Conservation (phyloP, 2,113 vertebrate genomes). For the Thunnus thynnus region DNA sequence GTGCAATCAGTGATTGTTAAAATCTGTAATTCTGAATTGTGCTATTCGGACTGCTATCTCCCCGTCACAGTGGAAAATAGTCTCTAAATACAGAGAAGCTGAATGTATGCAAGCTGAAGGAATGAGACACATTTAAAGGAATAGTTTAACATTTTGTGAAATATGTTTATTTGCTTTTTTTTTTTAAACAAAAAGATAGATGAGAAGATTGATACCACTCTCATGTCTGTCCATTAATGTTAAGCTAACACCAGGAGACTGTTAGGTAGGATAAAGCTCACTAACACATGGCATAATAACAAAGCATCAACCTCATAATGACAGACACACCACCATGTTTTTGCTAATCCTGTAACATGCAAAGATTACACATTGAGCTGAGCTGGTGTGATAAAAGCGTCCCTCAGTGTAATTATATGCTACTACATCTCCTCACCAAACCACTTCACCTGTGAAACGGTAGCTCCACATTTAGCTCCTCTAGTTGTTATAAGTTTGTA, state of each 20-base stretch:
- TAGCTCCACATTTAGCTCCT: too few species aligned
- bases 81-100: slow-evolving; percentile 58
- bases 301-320: too few species aligned
- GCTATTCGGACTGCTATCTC: slow-evolving; percentile 20
- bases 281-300: neutral
- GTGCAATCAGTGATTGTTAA: slow-evolving; percentile 54
- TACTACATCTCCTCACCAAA: too few species aligned
- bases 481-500: too few species aligned
- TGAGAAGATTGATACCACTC: slow-evolving; percentile 20
- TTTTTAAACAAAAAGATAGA: neutral
- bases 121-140: slow-evolving; percentile 35
- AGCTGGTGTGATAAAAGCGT: too few species aligned
- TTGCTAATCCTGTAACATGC: too few species aligned
- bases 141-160: slow-evolving; percentile 23
- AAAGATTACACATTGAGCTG: too few species aligned
- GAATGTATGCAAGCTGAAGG: slow-evolving; percentile 75
- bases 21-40: slow-evolving; percentile 16
- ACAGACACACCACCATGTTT: too few species aligned
- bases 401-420: too few species aligned
- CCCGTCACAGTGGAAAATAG: slow-evolving; percentile 25
- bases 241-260: neutral
- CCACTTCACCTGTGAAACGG: too few species aligned
- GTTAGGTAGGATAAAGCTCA: neutral
- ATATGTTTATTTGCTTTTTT: slow-evolving; percentile 10
- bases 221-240: neutral